Evolutionary conservation across 2,888 invertebrate species (phyloP), one percentile per base, ranked within the genome.

Genomic region (Sesia bembeciformis): DNA sequence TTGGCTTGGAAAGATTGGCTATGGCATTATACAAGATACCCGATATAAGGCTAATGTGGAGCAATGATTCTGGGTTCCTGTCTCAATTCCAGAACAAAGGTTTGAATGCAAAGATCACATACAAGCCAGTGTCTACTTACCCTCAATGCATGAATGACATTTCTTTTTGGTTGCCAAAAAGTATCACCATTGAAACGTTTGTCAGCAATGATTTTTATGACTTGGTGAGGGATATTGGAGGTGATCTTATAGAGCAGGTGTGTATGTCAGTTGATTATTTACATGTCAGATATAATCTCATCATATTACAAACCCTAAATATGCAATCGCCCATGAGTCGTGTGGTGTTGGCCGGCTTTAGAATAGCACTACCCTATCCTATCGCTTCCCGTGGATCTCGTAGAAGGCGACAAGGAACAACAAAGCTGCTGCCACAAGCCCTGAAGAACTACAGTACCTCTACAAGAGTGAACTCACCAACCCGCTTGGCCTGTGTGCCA

Each of bases 11-110:
- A 81, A 91, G 99, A 54, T 86, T 99, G 51, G 98, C 99, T 0
- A 99, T 99, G 99, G 94, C 95, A 46, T 84, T 99, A 8, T 99
- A 97, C 72, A 91, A 94, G 67, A 98, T 99, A 60, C 98, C 98
- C 0, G 99, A 99, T 78, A 99, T 99, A 62, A 90, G 99, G 55
- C 85, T 98, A 40, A 98, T 99, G 90, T 99, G 99, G 99, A 97
- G 96, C 59, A 92, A 87, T 2, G 99, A 99, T 77, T 90, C 94
- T 5, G 98, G 98, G 4, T 98, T 99, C 75, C 74, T 97, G 6
- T 92, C 91, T 50, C 99, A 99, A 80, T 99, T 99, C 74, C 89
- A 93, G 64, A 93, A 93, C 54, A 91, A 93, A 50, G 91, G 95
- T 73, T 86, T 94, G 3, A 89, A 94, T 62, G 90, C 91, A 7